Conservation (phyloP, 2,797 vertebrate genomes). For the Sebastolobus alascanus region DNA sequence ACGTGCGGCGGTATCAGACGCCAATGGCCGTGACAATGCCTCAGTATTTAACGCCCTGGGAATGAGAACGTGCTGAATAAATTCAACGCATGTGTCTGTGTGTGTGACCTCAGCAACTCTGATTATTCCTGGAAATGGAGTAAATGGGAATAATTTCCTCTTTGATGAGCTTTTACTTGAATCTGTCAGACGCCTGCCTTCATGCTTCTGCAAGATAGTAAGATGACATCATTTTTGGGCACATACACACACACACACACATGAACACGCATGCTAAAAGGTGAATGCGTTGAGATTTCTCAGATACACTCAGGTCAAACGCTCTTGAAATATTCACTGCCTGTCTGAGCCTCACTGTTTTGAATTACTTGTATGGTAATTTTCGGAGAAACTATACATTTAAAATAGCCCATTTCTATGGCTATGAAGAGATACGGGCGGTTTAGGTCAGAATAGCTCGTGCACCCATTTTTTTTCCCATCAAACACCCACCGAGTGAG, state of each 20-base stretch:
- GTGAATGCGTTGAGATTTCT: constrained; percentile 67
- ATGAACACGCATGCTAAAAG: constrained; percentile 18
- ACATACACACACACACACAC: constrained; percentile 14
- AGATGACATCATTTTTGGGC: constrained; percentile 49
- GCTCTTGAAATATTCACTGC: constrained; percentile 73
- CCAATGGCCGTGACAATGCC: too few relatives aligned
- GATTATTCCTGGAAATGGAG: constrained; percentile 51
- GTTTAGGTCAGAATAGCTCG: constrained; percentile 76
- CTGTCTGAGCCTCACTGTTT: constrained; percentile 68
- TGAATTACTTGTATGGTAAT: constrained; percentile 83
- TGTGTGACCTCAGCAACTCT: constrained; percentile 38
- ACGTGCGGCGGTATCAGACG: too few relatives aligned
- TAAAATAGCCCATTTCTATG: constrained; percentile 85
- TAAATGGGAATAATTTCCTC: constrained; percentile 63
- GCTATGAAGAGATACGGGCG: constrained; percentile 69
- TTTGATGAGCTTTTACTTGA: constrained; percentile 65
- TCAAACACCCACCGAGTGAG: constrained; percentile 68
- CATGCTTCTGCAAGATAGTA: constrained; percentile 41
- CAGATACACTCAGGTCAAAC: constrained; percentile 71
- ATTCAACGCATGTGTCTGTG: not conserved
- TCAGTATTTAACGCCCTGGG: too few relatives aligned
- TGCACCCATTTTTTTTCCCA: constrained; percentile 70
- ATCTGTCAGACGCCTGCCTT: constrained; percentile 59
- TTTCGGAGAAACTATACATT: constrained; percentile 86
- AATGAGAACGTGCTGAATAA: too few relatives aligned